Evolutionary conservation across 2,797 vertebrate species (phyloP).

Genomic region (Trachurus trachurus): DNA sequence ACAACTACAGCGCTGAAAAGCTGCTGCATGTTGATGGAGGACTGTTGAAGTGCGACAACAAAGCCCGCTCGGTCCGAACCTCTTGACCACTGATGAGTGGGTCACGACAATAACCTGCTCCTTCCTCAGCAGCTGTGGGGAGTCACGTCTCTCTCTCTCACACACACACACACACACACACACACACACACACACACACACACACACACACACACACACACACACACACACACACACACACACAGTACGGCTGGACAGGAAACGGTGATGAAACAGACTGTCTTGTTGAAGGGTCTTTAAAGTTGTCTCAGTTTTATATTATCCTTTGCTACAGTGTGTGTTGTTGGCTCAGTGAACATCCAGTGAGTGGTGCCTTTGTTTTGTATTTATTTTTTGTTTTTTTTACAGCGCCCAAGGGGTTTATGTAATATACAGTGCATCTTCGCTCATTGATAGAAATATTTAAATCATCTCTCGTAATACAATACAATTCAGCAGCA

Average conservation of each 20-base stretch:
- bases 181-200: background rate
- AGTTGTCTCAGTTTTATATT: background rate
- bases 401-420: background rate
- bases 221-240: background rate
- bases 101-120: slow-evolving; percentile 40
- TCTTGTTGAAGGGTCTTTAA: slow-evolving; percentile 3
- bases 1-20: slow-evolving; percentile 27
- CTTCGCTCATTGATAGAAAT: background rate
- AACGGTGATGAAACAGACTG: slow-evolving; percentile 18
- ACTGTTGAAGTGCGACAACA: slow-evolving; percentile 47
- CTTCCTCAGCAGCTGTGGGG: slow-evolving; percentile 25
- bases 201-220: background rate
- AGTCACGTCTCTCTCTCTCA: slow-evolving; percentile 5
- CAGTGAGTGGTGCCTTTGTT: background rate
- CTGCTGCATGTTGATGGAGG: slow-evolving; percentile 40
- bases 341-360: background rate
- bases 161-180: background rate
- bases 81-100: slow-evolving; percentile 60
- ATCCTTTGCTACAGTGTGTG: background rate
- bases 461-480: background rate
- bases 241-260: background rate
- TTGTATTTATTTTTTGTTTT: background rate
- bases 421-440: background rate
- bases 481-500: background rate
- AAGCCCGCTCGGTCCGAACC: slow-evolving; percentile 41